Conservation (phyloP, 2,113 vertebrate species). For the Muntiacus muntjak region DNA sequence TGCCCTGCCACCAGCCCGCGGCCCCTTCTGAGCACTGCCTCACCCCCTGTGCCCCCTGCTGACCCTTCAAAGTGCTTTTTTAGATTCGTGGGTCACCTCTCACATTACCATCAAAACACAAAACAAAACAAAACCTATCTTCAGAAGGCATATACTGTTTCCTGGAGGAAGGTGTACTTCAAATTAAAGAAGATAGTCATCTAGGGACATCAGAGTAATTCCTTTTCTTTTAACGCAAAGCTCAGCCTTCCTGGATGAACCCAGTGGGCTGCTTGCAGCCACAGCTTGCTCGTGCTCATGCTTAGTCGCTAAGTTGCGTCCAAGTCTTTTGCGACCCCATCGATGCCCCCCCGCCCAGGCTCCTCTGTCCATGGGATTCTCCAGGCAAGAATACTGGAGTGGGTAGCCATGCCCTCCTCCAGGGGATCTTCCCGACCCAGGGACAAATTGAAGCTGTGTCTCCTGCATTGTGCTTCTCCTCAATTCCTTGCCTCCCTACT, state of each 20-base stretch:
- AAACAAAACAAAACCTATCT: background rate
- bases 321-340: background rate
- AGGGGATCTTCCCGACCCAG: background rate
- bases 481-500: background rate
- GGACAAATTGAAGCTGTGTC: background rate
- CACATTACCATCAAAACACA: background rate
- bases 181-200: background rate
- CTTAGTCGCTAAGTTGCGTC: background rate
- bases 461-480: background rate
- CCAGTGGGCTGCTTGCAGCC: no score
- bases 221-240: background rate
- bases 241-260: background rate
- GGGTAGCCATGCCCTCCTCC: background rate
- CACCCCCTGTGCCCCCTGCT: rapidly evolving
- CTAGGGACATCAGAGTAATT: background rate
- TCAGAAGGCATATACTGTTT: background rate
- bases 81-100: background rate
- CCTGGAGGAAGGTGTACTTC: background rate
- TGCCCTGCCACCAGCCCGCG: background rate
- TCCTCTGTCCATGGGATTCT: background rate
- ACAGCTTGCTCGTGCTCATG: background rate
- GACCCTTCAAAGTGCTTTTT: background rate
- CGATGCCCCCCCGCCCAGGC: background rate
- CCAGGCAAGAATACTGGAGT: background rate
- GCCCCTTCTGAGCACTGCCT: background rate